Evolutionary conservation across 2,888 invertebrate species (phyloP).

Genomic region (Linnaemya vulpina): DNA sequence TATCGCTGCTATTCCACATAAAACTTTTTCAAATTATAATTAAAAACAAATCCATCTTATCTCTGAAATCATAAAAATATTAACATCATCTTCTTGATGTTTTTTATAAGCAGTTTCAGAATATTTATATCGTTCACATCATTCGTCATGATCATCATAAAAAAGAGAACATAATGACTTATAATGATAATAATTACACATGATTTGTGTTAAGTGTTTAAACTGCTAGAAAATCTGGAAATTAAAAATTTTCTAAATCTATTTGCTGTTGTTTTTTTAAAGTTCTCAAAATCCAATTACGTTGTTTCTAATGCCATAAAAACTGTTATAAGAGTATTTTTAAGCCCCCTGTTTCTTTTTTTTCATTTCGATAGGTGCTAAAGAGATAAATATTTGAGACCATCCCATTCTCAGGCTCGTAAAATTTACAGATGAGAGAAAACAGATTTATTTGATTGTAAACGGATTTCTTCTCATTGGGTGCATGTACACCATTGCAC

Average conservation of each 20-base stretch:
- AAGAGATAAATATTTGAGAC: slow-evolving; percentile 25
- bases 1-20: background rate
- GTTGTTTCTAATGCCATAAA: slow-evolving; percentile 50
- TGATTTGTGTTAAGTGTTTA: slow-evolving; percentile 58
- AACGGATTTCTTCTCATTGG: background rate
- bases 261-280: slow-evolving; percentile 11
- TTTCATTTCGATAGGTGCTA: slow-evolving; percentile 24
- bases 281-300: slow-evolving; percentile 28
- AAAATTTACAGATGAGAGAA: slow-evolving; percentile 33
- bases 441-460: background rate
- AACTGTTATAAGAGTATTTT: background rate
- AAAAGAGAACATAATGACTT: slow-evolving; percentile 13
- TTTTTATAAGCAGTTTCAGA: slow-evolving; percentile 5
- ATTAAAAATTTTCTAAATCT: slow-evolving; percentile 8
- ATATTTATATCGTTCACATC: slow-evolving; percentile 15
- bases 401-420: slow-evolving; percentile 51
- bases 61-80: slow-evolving; percentile 1
- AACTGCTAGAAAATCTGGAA: background rate
- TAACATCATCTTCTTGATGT: background rate
- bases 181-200: slow-evolving; percentile 69
- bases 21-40: background rate
- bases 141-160: slow-evolving; percentile 16
- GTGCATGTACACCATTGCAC: background rate
- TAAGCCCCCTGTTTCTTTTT: slow-evolving; percentile 1
- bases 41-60: background rate